phyloP scores from a whole-genome alignment of 1,140 invertebrate species.

The Chionoecetes opilio region DNA sequence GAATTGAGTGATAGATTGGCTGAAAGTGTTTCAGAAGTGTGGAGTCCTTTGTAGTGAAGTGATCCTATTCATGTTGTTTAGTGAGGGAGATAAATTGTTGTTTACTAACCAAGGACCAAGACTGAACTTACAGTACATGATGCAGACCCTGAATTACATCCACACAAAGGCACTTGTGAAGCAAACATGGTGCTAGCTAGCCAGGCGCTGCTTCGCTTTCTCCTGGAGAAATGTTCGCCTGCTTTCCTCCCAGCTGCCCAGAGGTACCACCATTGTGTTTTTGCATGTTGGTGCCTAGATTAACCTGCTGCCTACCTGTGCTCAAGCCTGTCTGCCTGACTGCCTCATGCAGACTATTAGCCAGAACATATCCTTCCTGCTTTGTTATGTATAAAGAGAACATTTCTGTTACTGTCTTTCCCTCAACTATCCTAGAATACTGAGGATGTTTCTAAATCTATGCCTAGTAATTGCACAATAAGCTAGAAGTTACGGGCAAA shows the following conservation, averaged over 20 bases:
- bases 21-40: conserved; percentile 66
- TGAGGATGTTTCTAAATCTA: no score
- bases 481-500: no score
- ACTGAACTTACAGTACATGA: conserved; percentile 69
- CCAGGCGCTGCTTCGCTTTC: conserved; percentile 62
- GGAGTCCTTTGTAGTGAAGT: conserved; percentile 62
- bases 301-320: background rate
- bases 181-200: conserved; percentile 65
- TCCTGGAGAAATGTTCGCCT: conserved; percentile 54
- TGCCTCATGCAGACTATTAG: no score
- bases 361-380: no score
- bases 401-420: no score
- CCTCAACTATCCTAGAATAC: no score
- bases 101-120: conserved; percentile 62
- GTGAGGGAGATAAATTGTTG: conserved; percentile 41
- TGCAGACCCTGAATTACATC: conserved; percentile 72
- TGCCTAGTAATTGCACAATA: no score
- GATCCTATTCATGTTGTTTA: background rate
- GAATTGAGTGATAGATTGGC: conserved; percentile 72
- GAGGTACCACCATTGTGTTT: conserved; percentile 71
- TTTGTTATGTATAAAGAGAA: no score
- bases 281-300: conserved; percentile 71
- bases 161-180: conserved; percentile 50
- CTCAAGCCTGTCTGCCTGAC: no score
- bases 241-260: conserved; percentile 64